These are phyloP conservation scores for Amiota mariae DNA, from an alignment of 2,888 invertebrate genomes.

Conservation along the genomic window DNA sequence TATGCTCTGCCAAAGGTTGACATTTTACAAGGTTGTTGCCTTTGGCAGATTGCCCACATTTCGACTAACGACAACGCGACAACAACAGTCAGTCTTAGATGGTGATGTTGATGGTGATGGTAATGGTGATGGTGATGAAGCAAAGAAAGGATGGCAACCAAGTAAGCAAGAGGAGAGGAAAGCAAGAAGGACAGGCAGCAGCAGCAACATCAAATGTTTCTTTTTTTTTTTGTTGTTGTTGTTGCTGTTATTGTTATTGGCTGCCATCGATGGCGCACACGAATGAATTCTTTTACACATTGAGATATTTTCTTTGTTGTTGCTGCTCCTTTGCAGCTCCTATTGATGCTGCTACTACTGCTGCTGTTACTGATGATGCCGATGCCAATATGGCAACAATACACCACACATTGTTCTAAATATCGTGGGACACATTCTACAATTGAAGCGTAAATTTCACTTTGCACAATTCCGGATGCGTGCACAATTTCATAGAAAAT, in stretches of 20 bases:
- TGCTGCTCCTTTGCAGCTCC: background rate
- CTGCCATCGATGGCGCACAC: background rate
- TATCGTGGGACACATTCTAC: slow-evolving; percentile 55
- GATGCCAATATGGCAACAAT: slow-evolving; percentile 30
- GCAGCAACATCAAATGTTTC: background rate
- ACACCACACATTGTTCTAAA: slow-evolving; percentile 61
- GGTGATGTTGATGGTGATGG: too few relatives aligned
- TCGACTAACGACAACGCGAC: too few relatives aligned
- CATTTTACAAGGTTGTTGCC: slow-evolving; percentile 33
- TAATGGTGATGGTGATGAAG: too few relatives aligned
- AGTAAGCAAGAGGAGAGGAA: too few relatives aligned
- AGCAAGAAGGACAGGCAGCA: too few relatives aligned
- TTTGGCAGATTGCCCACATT: slow-evolving; percentile 24
- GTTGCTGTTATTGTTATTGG: slow-evolving; percentile 32
- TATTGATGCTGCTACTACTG: background rate
- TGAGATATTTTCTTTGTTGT: background rate
- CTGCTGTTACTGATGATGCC: slow-evolving; percentile 40
- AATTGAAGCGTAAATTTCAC: slow-evolving; percentile 65
- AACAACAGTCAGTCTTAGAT: too few relatives aligned
- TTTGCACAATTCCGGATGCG: slow-evolving; percentile 55
- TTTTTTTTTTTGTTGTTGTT: slow-evolving; percentile 37
- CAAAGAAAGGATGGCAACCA: too few relatives aligned
- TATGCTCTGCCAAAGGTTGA: slow-evolving; percentile 26
- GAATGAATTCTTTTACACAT: background rate
- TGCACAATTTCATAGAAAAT: slow-evolving; percentile 55